phyloP scores from a whole-genome alignment of 1,140 invertebrate species.

The Adelges cooleyi region DNA sequence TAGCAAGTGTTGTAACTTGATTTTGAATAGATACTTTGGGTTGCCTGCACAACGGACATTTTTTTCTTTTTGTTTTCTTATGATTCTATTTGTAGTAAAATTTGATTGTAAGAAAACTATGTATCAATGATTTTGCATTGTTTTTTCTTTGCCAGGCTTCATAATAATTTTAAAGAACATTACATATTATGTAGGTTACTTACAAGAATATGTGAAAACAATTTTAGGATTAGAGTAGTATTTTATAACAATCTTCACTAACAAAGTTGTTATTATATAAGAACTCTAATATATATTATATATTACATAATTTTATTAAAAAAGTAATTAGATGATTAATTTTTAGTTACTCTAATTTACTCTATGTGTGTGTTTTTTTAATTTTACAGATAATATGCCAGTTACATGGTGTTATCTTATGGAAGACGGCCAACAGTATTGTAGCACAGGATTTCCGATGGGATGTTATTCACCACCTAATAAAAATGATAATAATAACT shows the following conservation, averaged over 20 bases:
- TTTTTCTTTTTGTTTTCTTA: no score
- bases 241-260: neutral
- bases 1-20: no score
- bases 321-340: neutral
- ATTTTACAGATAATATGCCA: slow-evolving; percentile 77
- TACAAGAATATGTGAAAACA: neutral
- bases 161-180: no score
- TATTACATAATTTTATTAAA: neutral
- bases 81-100: no score
- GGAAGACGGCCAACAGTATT: slow-evolving; percentile 66
- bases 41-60: no score
- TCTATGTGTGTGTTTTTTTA: no score
- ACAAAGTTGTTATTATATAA: neutral
- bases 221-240: neutral
- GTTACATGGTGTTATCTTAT: slow-evolving; percentile 86
- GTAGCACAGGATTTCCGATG: slow-evolving; percentile 92
- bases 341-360: no score
- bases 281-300: neutral
- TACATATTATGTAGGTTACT: no score
- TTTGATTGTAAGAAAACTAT: no score
- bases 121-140: no score
- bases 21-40: no score
- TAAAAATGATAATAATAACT: slow-evolving; percentile 16
- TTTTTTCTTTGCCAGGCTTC: no score
- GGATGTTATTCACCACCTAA: slow-evolving; percentile 56